Base-by-base conservation (phyloP, 2,888 invertebrate genomes). In the Acrobasis repandana region DNA sequence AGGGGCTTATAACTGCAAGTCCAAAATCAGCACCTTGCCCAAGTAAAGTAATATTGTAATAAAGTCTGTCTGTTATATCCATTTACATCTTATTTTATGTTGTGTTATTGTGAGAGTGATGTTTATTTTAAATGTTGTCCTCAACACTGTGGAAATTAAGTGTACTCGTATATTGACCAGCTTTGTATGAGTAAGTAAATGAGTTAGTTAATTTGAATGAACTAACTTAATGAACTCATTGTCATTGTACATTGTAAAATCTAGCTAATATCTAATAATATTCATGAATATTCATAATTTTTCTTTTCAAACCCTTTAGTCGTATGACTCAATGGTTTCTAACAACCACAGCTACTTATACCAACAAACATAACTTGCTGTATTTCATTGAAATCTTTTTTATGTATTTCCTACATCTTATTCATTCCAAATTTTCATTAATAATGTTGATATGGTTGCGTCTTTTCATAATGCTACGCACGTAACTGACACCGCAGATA, bases 1-100 rank as follows among this genome's bases (percentile, higher is more conserved):
- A 0, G 98, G 98, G n/a, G 96, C 96, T 1, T 97, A 96, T 80
- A 93, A 95, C 57, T 97, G 97, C 80, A 94, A 95, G 56, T 97
- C 90, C 0, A 91, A 91, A 67, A 87, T 90, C 65, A 89, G 87
- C 77, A 90, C 90, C 0, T 67, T 91, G 36, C 92, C 92, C 1
- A 89, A 87, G 91, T 90, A 81, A 83, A 69, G 49, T 57, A 52
- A 52, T 60, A 46, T 46, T 52, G 48, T 18, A n/a, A 54, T 54
- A 49, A 49, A 54, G 36, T 14, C 18, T 52, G 4, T 34, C 34
- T 34, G 11, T 18, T 20, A n/a, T n/a, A n/a, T n/a, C n/a, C 20
- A 11, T 43, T 0, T 16, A 18, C 3, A 3, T 14, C 10, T 36
- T 54, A 6, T 38, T 36, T 54, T 15, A 38, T 54, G 20, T 9